Percentiles rank a stretch among this genome's conserved stretches.
Evolutionary conservation across 2,797 vertebrate species (phyloP).

Genomic region (Sebastolobus alascanus): DNA sequence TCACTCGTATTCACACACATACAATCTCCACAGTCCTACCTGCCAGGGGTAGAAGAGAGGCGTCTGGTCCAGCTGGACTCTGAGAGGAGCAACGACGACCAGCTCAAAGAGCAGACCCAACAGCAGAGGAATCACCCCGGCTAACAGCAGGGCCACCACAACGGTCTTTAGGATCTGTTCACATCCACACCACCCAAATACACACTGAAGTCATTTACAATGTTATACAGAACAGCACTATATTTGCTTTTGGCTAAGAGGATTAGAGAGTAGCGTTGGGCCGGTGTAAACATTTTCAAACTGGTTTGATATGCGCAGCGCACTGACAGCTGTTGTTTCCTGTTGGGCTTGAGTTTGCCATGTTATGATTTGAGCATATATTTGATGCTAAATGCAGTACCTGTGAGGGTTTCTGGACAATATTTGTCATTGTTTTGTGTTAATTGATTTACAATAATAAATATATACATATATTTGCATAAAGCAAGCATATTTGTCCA

Average conservation of each 20-base stretch:
- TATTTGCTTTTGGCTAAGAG: not conserved
- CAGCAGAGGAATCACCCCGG: conserved; percentile 93
- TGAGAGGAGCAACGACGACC: conserved; percentile 94
- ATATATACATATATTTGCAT: too few relatives aligned
- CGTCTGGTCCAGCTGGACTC: conserved; percentile 96
- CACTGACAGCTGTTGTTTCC: too few relatives aligned
- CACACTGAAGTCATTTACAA: not conserved
- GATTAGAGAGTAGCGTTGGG: too few relatives aligned
- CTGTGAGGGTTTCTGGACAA: too few relatives aligned
- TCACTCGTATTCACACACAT: not conserved
- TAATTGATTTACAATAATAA: too few relatives aligned
- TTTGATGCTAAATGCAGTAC: too few relatives aligned
- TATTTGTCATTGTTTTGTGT: not conserved
- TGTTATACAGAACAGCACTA: not conserved
- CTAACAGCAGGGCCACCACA: conserved; percentile 92
- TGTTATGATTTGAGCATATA: too few relatives aligned
- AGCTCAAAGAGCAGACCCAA: conserved; percentile 95
- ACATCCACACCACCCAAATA: not conserved
- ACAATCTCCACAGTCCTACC: conserved; percentile 76
- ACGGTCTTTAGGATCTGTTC: conserved; percentile 94
- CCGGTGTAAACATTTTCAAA: not conserved
- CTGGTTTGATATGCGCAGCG: not conserved
- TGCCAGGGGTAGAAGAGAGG: conserved; percentile 98
- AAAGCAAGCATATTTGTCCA: too few relatives aligned
- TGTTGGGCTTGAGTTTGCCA: too few relatives aligned